Conservation (phyloP, 2,113 vertebrate genomes). For the Salvator merianae region DNA sequence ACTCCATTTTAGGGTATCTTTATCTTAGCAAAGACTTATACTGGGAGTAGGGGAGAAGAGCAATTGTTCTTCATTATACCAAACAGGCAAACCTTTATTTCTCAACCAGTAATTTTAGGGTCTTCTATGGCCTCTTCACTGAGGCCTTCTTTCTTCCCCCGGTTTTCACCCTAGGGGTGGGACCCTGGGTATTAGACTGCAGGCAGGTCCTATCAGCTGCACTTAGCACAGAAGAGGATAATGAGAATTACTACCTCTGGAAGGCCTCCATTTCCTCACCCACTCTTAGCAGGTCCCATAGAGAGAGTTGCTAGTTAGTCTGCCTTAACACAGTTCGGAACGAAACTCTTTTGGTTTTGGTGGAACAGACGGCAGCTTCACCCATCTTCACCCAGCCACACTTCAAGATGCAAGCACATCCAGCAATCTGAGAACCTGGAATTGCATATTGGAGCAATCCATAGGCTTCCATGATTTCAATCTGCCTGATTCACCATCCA, state of each 20-base stretch:
- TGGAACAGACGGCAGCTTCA: background rate
- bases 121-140: background rate
- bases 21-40: no score
- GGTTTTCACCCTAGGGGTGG: background rate
- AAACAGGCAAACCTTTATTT: background rate
- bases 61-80: background rate
- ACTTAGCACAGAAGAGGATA: no score
- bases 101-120: no score
- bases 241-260: no score
- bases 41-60: background rate
- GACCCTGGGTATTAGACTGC: background rate
- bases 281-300: background rate
- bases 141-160: background rate
- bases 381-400: background rate
- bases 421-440: background rate
- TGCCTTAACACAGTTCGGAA: background rate
- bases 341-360: background rate
- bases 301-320: background rate
- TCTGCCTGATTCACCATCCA: background rate
- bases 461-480: background rate
- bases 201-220: background rate
- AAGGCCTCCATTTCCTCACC: background rate
- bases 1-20: background rate
- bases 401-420: background rate
- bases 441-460: background rate